phyloP scores from a whole-genome alignment of 64 coral and sea anemone species.

The Dendrophyllia cribrosa region DNA sequence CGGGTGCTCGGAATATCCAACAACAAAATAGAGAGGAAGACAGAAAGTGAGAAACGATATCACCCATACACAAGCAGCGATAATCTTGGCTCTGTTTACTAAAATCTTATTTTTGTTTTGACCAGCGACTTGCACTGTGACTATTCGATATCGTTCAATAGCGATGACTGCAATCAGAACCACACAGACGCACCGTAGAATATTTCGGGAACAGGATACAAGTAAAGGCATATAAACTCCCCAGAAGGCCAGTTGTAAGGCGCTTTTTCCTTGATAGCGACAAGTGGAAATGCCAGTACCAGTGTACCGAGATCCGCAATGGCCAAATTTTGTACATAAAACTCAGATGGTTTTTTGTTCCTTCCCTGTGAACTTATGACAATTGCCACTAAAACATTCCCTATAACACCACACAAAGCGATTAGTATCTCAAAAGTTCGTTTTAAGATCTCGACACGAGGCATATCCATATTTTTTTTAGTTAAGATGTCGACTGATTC shows the following conservation, averaged over 20 bases:
- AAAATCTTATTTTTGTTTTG: background rate
- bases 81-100: constrained; percentile 1
- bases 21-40: constrained; percentile 43
- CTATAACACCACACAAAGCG: constrained; percentile 44
- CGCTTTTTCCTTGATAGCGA: constrained; percentile 50
- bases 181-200: constrained; percentile 70
- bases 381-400: constrained; percentile 51
- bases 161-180: constrained; percentile 65
- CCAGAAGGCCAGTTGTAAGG: constrained; percentile 72
- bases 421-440: background rate
- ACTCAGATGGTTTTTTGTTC: constrained; percentile 37
- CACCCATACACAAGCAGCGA: constrained; percentile 46
- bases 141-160: constrained; percentile 62
- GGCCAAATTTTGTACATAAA: constrained; percentile 64
- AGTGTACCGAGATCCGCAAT: constrained; percentile 71
- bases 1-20: constrained; percentile 3
- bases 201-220: constrained; percentile 54
- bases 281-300: constrained; percentile 53
- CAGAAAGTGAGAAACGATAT: constrained; percentile 35
- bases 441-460: background rate
- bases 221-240: constrained; percentile 52
- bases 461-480: too few relatives aligned
- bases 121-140: background rate
- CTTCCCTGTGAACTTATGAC: constrained; percentile 28
- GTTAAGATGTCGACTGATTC: too few relatives aligned